Evolutionary conservation across 2,797 vertebrate genomes (phyloP).

Genomic region (Menidia menidia): DNA sequence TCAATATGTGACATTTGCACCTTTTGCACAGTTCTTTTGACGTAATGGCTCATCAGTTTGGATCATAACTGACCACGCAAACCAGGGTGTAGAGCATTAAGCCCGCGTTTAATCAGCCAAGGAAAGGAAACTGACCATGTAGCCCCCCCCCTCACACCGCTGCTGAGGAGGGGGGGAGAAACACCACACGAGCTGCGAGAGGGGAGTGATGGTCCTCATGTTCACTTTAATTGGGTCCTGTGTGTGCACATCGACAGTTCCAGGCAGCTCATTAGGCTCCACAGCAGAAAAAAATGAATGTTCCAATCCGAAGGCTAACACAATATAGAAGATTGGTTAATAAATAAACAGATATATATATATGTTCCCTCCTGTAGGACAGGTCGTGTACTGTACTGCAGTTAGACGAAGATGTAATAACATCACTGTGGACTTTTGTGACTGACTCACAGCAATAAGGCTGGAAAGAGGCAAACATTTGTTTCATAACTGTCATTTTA

Average conservation of each 20-base stretch:
- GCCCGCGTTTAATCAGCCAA: slow-evolving; percentile 53
- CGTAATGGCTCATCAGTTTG: slow-evolving; percentile 22
- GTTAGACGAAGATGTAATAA: slow-evolving; percentile 41
- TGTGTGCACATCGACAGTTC: slow-evolving; percentile 66
- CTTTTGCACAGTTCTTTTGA: slow-evolving; percentile 10
- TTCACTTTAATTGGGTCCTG: slow-evolving; percentile 72
- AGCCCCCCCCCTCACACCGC: slow-evolving; percentile 17
- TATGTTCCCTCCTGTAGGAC: slow-evolving; percentile 63
- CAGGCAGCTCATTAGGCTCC: slow-evolving; percentile 65
- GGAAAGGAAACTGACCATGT: slow-evolving; percentile 43
- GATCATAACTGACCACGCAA: slow-evolving; percentile 35
- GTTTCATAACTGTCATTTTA: slow-evolving; percentile 27
- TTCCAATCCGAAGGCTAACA: slow-evolving; percentile 61
- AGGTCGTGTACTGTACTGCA: slow-evolving; percentile 16
- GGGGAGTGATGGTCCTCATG: slow-evolving; percentile 52
- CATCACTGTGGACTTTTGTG: slow-evolving; percentile 26
- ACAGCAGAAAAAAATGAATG: slow-evolving; percentile 65
- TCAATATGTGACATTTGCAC: background rate
- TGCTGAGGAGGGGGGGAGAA: slow-evolving; percentile 17
- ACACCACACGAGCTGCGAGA: slow-evolving; percentile 15
- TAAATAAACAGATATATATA: slow-evolving; percentile 61
- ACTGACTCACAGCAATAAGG: slow-evolving; percentile 18
- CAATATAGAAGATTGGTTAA: slow-evolving; percentile 55
- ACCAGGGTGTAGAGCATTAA: slow-evolving; percentile 44
- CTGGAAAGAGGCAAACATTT: slow-evolving; percentile 22